These are phyloP conservation scores for Sylvilagus floridanus DNA, from an alignment of 2,797 vertebrate genomes.

Conservation along the genomic window DNA sequence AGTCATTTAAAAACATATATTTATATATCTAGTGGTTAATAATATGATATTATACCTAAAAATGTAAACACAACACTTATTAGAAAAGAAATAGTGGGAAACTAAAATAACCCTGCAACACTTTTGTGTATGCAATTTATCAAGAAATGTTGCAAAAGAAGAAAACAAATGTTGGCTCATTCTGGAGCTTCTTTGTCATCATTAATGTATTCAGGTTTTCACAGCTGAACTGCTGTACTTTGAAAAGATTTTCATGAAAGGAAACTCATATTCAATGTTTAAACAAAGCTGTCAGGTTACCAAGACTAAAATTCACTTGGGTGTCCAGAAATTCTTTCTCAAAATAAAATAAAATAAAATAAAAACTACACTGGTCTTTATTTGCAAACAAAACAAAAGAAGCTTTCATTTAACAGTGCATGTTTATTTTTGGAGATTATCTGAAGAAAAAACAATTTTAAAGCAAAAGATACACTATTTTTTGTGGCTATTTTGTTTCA, in stretches of 20 bases:
- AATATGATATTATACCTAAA: slow-evolving; percentile 83
- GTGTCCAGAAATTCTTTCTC: slow-evolving; percentile 84
- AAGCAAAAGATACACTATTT: slow-evolving; percentile 85
- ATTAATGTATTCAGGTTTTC: slow-evolving; percentile 89
- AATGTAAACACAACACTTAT: slow-evolving; percentile 87
- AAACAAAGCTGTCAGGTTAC: slow-evolving; percentile 87
- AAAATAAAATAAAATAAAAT: slow-evolving; percentile 69
- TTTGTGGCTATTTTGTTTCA: slow-evolving; percentile 87
- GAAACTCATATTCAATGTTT: slow-evolving; percentile 85
- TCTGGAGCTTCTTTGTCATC: slow-evolving; percentile 88
- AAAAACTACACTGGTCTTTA: slow-evolving; percentile 75
- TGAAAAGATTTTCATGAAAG: slow-evolving; percentile 88
- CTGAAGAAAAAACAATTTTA: slow-evolving; percentile 79
- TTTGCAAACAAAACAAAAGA: slow-evolving; percentile 85
- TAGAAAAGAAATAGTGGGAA: slow-evolving; percentile 85
- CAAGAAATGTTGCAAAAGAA: slow-evolving; percentile 86
- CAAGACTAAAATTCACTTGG: slow-evolving; percentile 83
- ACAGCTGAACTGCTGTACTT: slow-evolving; percentile 87
- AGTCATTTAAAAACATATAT: slow-evolving; percentile 79
- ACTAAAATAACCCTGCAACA: slow-evolving; percentile 86
- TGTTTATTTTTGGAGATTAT: slow-evolving; percentile 71
- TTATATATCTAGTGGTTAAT: slow-evolving; percentile 84
- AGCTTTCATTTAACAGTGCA: slow-evolving; percentile 76
- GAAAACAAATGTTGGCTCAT: slow-evolving; percentile 87
- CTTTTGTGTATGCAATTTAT: slow-evolving; percentile 87